phyloP scores from a whole-genome alignment of 2,113 vertebrate species.

The Rhineura floridana region DNA sequence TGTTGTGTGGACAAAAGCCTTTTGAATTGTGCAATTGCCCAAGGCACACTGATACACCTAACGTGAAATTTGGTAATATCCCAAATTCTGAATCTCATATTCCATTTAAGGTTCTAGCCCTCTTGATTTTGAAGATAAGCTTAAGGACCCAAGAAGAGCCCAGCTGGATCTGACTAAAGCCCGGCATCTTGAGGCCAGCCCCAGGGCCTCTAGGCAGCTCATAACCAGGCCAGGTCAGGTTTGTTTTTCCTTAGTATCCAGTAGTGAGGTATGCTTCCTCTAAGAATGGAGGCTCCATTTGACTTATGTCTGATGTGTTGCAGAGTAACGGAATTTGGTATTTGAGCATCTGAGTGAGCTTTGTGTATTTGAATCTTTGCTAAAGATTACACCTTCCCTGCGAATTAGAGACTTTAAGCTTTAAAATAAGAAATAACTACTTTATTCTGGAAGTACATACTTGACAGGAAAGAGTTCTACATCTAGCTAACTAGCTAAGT shows the following conservation, averaged over 20 bases:
- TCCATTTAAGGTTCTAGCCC: not conserved
- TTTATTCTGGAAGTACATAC: no score
- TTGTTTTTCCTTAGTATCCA: no score
- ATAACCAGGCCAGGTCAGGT: no score
- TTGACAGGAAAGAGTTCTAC: no score
- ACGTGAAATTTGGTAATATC: not conserved
- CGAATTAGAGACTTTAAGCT: no score
- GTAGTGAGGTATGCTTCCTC: not conserved
- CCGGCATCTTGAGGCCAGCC: not conserved
- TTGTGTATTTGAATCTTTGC: no score
- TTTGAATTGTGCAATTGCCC: not conserved
- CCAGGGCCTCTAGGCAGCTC: not conserved
- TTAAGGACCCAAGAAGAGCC: not conserved
- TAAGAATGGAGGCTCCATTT: not conserved
- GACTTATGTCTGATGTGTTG: not conserved
- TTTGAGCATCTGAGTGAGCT: no score
- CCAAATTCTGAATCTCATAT: not conserved
- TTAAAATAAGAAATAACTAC: no score
- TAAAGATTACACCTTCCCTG: no score
- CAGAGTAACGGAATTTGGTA: no score
- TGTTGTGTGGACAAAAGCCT: not conserved
- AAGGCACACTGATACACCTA: not conserved
- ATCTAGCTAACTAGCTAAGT: no score
- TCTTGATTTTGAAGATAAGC: not conserved
- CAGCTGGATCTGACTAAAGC: not conserved